Base-by-base conservation (phyloP, 2,797 vertebrate species). In the Parambassis ranga region DNA sequence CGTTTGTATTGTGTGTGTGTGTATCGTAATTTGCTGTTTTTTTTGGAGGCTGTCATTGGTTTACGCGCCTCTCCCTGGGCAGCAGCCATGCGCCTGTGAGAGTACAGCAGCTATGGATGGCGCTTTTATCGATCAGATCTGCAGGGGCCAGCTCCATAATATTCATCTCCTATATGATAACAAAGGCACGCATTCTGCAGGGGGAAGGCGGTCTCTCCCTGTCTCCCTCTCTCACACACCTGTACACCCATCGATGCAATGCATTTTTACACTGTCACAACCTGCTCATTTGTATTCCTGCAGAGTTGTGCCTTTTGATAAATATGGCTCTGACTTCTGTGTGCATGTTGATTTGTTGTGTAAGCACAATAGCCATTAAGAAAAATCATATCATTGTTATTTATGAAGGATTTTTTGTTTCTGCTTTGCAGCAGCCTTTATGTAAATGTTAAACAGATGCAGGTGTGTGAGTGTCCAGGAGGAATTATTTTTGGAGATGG, bases 61-160 rank as follows among this genome's bases (percentile, higher is more conserved):
- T 74, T 42, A 14, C 37, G 39, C 70, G 71, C 64, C 38, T 68
- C 36, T 66, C 38, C 42, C 14, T 31, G 44, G 57, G 53, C 44
- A 39, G 75, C 41, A 65, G 56, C 43, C 72, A 48, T 53, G 68
- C 65, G 58, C 48, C 36, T 47, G 53, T 30, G 43, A 8, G 62
- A 36, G 35, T 62, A 4, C 55, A 65, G 53, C 35, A 14, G 71
- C 58, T 65, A 65, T 60, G 57, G 70, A 83, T 74, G 78, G 81
- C 74, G 80, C 65, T 74, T 67, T 51, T 58, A 79, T 83, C 77
- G 78, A 86, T 84, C 71, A 55, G 16, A 76, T 65, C 77, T 74
- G 70, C 63, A 38, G 76, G 35, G 76, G 35, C 74, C 58, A 56
- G 63, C 73, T 71, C 64, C 58, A 69, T 69, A 48, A 63, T 58